Percentiles rank a stretch among this genome's conserved stretches.
Conservation (phyloP, 2,888 invertebrate species). For the Drosophila meridiana region DNA sequence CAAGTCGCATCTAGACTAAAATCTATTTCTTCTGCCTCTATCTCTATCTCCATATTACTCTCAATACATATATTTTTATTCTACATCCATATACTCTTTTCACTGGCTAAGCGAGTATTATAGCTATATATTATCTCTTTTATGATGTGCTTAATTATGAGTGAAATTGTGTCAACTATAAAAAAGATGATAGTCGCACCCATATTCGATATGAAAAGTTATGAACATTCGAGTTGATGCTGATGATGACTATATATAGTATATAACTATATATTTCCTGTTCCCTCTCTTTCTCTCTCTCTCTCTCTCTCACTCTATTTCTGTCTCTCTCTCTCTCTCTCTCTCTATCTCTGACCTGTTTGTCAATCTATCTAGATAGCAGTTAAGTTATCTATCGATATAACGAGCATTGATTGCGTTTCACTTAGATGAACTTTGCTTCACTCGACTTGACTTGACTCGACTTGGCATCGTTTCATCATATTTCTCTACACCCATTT, state of each 20-base stretch:
- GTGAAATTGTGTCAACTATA: constrained; percentile 10
- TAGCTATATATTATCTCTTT: background rate
- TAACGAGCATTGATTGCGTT: constrained; percentile 14
- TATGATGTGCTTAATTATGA: background rate
- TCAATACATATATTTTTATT: background rate
- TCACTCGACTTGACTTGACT: background rate
- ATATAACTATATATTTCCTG: background rate
- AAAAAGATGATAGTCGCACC: constrained; percentile 1
- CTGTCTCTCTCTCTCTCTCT: background rate
- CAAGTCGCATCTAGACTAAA: too few relatives aligned
- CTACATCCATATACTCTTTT: background rate
- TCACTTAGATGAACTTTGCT: background rate
- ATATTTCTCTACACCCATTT: background rate
- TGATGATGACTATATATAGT: constrained; percentile 1
- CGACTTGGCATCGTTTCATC: constrained; percentile 1
- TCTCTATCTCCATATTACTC: background rate
- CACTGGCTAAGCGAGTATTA: background rate
- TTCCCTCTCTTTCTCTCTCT: background rate
- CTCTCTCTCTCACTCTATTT: background rate
- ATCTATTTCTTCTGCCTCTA: background rate
- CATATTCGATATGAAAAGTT: constrained; percentile 3
- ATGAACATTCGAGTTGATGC: background rate
- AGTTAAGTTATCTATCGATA: background rate
- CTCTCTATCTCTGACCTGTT: background rate
- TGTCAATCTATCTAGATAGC: constrained; percentile 22